Base-by-base conservation (phyloP, 2,888 invertebrate species). In the Phorcus lineatus region DNA sequence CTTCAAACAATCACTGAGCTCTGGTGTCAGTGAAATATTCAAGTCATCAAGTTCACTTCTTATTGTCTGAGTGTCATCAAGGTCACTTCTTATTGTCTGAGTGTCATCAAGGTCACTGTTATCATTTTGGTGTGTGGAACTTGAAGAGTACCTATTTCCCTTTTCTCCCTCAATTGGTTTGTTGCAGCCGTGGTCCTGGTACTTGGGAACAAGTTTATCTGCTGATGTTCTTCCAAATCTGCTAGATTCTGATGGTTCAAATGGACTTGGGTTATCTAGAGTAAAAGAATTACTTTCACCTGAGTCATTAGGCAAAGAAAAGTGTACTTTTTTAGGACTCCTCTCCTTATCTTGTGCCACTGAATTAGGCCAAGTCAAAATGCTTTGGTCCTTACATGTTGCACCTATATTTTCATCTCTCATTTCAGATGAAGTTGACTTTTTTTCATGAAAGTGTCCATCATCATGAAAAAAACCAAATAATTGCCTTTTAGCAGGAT, bases 1-100 rank as follows among this genome's bases (percentile, higher is more conserved):
- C 82, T 89, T 89, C 85, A 92, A 87, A 80, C 92, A 92, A 79
- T 92, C 92, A 11, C 87, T 89, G 36, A 92, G 87, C 76, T 92
- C 92, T 28, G 91, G 90, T 6, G 91, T 91, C 77, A 92, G 81
- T 11, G 91, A 90, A 40, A 90, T 87, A 80, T 91, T 88, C 24
- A 90, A 80, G 70, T 89, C 89, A 83, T 87, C 88, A 4, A 88
- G 81, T 75, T 91, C 89, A 74, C 84, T 87, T 76, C 90, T 84
- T 22, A 88, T 88, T 28, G 83, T 83, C 22, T 87, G 86, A 28
- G 89, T 89, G 75, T 88, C 88, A 83, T 88, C 88, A 24, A 87
- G 79, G 40, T 84, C 87, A 24, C 79, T 80, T n/a, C n/a, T n/a
- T 22, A 88, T 88, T 28, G 83, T 83, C 22, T 87, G 86, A 28